Base-by-base conservation (phyloP, 2,888 invertebrate genomes). In the Trissonchulus latispiculum region DNA sequence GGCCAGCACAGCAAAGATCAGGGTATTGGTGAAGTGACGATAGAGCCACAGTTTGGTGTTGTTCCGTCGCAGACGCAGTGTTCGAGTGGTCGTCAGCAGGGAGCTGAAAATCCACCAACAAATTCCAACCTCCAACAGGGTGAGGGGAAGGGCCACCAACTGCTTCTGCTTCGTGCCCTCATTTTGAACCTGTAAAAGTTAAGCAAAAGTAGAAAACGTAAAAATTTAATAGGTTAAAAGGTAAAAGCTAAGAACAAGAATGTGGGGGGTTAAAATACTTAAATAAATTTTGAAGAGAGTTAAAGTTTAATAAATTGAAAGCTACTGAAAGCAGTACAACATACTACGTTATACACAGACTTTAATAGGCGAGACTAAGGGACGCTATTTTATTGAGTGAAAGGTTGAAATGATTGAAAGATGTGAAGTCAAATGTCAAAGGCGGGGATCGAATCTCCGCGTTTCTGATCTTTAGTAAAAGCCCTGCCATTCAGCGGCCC, bases 21-120 rank as follows among this genome's bases (percentile, higher is more conserved):
- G 86, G 15, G 93, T 92, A 85, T 95, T 95, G 74, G 94, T 94
- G 85, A 96, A 95, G 85, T 95, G 93, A 77, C 91, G 88, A 84
- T 95, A 96, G 74, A 95, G 86, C 1, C 90, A 88, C 73, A 95
- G 85, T 84, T 96, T 95, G 75, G 93, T 91, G 82, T 91, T 88
- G 85, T 95, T 96, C 83, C 94, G 88, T 79, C 95, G 86, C 74
- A 96, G 86, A 78, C 93, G 88, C 76, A 95, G 86, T 0, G 94
- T 93, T 77, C 95, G 86, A 79, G 92, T 94, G 0, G 95, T 95
- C 83, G 91, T 90, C 28, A 94, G 90, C 72, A 95, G 87, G 23
- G 85, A 83, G 29, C 86, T 84, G 80, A 87, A 87, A 74, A 87
- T 85, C 82, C 82, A 82, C 92, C 93, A 95, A 82, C 92, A 94